phyloP scores from a whole-genome alignment of 1,140 invertebrate genomes.

The Orchesella cincta region DNA sequence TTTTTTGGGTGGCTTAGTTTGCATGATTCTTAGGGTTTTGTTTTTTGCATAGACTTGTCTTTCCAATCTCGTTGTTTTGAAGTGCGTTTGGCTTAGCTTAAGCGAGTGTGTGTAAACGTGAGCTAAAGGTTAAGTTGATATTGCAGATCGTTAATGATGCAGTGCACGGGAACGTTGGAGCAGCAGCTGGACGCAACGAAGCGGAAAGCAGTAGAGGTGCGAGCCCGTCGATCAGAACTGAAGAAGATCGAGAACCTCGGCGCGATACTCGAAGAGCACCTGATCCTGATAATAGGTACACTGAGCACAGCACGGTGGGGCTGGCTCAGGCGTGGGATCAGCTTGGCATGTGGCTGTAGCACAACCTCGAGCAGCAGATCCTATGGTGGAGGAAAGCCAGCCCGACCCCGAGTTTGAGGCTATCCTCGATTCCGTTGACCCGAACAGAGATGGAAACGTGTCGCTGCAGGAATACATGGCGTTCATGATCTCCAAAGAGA shows the following conservation, averaged over 20 bases:
- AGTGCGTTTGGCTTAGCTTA: conserved; percentile 40
- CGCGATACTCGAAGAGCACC: conserved; percentile 91
- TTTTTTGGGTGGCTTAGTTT: not conserved
- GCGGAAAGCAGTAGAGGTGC: conserved; percentile 90
- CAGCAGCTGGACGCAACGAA: conserved; percentile 93
- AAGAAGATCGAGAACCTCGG: conserved; percentile 98
- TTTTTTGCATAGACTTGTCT: too few species aligned
- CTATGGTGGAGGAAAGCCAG: conserved; percentile 98
- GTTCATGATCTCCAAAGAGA: conserved; percentile 99
- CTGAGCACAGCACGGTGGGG: conserved; percentile 98
- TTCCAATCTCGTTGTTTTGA: too few species aligned
- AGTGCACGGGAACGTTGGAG: conserved; percentile 95
- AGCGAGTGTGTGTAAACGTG: too few species aligned
- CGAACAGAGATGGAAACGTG: conserved; percentile 91
- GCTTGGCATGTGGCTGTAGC: conserved; percentile 99
- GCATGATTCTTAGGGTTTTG: too few species aligned
- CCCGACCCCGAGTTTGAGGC: conserved; percentile 97
- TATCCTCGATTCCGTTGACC: conserved; percentile 89
- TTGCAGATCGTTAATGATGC: conserved; percentile 97
- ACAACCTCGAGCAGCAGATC: conserved; percentile 99
- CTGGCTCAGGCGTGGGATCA: conserved; percentile 96
- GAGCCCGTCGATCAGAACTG: conserved; percentile 84
- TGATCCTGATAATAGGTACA: conserved; percentile 99
- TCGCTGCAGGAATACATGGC: conserved; percentile 99
- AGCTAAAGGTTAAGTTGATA: too few species aligned